phyloP scores from a whole-genome alignment of 2,888 invertebrate species.

The Stenchaetothrips biformis region DNA sequence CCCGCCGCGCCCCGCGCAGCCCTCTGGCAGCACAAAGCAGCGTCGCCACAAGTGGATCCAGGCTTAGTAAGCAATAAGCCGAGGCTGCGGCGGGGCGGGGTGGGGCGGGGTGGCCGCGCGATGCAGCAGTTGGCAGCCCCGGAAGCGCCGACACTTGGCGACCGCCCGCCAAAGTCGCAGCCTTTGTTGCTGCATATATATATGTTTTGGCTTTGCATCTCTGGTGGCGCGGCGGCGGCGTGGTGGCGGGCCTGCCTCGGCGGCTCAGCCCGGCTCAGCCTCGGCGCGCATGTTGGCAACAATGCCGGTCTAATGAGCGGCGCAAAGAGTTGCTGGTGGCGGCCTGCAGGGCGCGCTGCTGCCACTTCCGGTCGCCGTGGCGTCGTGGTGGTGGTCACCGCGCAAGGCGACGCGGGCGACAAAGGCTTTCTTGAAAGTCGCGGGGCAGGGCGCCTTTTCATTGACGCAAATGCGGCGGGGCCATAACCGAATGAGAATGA shows the following conservation, averaged over 20 bases:
- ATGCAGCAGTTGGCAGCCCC: slow-evolving; percentile 8
- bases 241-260: background rate
- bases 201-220: slow-evolving; percentile 6
- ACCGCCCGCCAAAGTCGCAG: slow-evolving; percentile 1
- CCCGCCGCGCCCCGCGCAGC: background rate
- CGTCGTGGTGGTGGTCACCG: too few relatives aligned
- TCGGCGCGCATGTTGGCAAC: slow-evolving; percentile 9
- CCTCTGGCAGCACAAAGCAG: background rate
- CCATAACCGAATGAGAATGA: too few relatives aligned
- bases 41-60: slow-evolving; percentile 21
- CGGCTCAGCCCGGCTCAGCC: background rate
- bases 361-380: too few relatives aligned
- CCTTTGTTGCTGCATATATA: slow-evolving; percentile 12
- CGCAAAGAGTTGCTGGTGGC: background rate
- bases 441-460: too few relatives aligned
- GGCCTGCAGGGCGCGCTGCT: too few relatives aligned
- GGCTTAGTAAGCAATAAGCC: slow-evolving; percentile 18
- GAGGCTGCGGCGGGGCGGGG: background rate
- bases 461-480: too few relatives aligned
- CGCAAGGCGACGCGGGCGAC: too few relatives aligned
- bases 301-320: slow-evolving; percentile 10
- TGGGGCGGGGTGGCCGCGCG: background rate
- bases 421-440: too few relatives aligned
- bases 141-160: slow-evolving; percentile 2
- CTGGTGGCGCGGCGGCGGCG: background rate